Evolutionary conservation across 2,888 invertebrate species (phyloP).

Genomic region (Trichogramma dendrolimi): DNA sequence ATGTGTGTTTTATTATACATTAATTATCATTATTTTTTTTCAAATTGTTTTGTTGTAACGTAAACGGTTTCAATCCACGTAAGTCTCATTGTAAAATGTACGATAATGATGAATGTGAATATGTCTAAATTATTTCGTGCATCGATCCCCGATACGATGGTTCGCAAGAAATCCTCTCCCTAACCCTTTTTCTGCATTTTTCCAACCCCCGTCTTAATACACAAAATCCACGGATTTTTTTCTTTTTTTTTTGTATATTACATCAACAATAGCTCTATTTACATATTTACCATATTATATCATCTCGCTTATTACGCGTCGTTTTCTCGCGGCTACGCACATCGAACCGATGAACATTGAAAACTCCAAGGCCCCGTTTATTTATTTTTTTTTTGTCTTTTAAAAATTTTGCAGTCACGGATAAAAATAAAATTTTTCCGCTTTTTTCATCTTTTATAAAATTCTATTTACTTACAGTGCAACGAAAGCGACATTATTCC

Average conservation of each 20-base stretch:
- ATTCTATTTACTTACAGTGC: constrained; percentile 2
- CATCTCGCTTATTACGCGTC: background rate
- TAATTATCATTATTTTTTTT: background rate
- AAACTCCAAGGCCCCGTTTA: constrained; percentile 25
- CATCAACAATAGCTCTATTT: constrained; percentile 19
- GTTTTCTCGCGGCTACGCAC: background rate
- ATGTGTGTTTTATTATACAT: background rate
- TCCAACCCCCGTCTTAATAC: background rate
- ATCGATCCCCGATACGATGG: constrained; percentile 27
- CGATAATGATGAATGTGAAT: constrained; percentile 27
- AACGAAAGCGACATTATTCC: background rate
- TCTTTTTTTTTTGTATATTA: constrained; percentile 14
- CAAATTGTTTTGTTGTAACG: constrained; percentile 10
- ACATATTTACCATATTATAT: constrained; percentile 13
- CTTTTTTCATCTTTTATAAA: constrained; percentile 12
- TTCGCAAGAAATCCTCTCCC: constrained; percentile 18
- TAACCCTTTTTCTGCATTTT: constrained; percentile 5
- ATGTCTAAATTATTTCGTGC: constrained; percentile 30
- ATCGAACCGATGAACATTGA: constrained; percentile 22
- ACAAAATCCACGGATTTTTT: background rate
- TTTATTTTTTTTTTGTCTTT: constrained; percentile 14
- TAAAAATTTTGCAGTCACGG: constrained; percentile 18
- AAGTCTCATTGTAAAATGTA: constrained; percentile 25
- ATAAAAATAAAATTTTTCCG: constrained; percentile 21
- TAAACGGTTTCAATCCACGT: constrained; percentile 13